These are phyloP conservation scores for Mus spicilegus DNA, from an alignment of 2,113 vertebrate species.

Conservation along the genomic window DNA sequence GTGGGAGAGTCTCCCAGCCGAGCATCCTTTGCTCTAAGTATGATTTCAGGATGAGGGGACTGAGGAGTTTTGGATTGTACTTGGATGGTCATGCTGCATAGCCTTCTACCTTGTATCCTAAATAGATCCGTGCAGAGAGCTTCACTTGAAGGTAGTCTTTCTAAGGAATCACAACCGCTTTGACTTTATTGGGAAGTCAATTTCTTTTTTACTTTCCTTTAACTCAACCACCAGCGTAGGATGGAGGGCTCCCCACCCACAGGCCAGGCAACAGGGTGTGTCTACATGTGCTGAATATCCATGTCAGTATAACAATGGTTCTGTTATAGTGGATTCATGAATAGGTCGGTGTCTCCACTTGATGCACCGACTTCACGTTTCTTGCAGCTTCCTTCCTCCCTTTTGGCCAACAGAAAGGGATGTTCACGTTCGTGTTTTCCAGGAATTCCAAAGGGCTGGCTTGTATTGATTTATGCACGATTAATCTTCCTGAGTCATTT, in stretches of 20 bases:
- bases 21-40: neutral
- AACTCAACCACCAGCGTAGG: neutral
- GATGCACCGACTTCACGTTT: slow-evolving; percentile 6
- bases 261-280: neutral
- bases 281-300: neutral
- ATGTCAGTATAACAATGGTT: neutral
- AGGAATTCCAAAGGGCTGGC: neutral
- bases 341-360: neutral
- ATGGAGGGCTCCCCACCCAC: neutral
- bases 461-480: neutral
- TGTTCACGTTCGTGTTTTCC: neutral
- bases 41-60: neutral
- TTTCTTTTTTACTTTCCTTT: neutral
- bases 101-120: neutral
- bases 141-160: neutral
- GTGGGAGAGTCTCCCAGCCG: neutral
- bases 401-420: neutral
- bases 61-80: neutral
- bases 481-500: neutral
- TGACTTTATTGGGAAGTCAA: slow-evolving; percentile 2
- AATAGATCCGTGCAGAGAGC: neutral
- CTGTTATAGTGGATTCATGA: neutral
- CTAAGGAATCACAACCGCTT: neutral
- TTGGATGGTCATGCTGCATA: neutral
- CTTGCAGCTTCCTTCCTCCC: neutral